Percentiles rank a stretch among this genome's conserved stretches.
These are phyloP conservation scores for Zygothrica quintamaculata DNA, from an alignment of 2,888 invertebrate genomes.

Conservation along the genomic window DNA sequence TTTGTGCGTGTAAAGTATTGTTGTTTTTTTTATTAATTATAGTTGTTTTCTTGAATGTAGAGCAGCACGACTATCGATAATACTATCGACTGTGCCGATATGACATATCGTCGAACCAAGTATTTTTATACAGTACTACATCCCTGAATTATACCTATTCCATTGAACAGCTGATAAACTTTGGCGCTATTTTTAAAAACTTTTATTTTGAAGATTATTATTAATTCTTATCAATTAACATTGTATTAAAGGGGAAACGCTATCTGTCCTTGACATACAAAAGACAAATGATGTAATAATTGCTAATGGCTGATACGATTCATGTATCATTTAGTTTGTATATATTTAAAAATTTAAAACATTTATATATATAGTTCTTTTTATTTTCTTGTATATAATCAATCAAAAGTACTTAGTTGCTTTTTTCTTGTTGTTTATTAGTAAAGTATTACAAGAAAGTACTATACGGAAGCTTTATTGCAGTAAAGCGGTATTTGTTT, in stretches of 20 bases:
- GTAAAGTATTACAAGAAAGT: not conserved
- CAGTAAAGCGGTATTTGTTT: constrained; percentile 26
- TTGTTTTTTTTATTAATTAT: constrained; percentile 36
- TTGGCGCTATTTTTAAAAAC: not conserved
- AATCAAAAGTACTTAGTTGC: too few relatives aligned
- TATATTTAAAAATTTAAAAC: too few relatives aligned
- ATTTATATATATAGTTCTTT: too few relatives aligned
- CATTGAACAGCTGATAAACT: constrained; percentile 22
- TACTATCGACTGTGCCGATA: constrained; percentile 1
- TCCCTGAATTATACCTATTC: constrained; percentile 33
- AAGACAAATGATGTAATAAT: not conserved
- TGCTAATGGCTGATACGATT: not conserved
- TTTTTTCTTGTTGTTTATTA: too few relatives aligned
- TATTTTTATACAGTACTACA: not conserved
- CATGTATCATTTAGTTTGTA: too few relatives aligned
- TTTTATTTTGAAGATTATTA: not conserved
- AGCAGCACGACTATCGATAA: constrained; percentile 22
- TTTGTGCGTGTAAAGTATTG: constrained; percentile 37
- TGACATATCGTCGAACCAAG: constrained; percentile 11
- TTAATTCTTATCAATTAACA: not conserved
- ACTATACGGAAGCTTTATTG: not conserved
- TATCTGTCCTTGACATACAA: too few relatives aligned
- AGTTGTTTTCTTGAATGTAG: constrained; percentile 43
- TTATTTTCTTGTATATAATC: too few relatives aligned
- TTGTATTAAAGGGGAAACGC: too few relatives aligned